Base-by-base conservation (phyloP, 1,140 invertebrate species). In the Heliothis virescens region DNA sequence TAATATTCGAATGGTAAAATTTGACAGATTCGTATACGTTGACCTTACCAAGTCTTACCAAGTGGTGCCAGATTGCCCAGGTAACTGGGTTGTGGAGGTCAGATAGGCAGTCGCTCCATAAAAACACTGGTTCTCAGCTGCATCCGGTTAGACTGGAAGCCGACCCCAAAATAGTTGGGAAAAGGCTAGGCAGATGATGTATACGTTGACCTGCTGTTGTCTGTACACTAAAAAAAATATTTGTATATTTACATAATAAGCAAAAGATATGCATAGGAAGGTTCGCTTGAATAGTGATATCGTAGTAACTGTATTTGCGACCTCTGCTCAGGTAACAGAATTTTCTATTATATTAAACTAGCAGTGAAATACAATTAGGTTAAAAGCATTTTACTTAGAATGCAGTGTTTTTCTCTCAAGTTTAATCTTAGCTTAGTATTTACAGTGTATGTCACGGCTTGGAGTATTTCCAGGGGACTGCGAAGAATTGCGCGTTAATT, bases 401-500 rank as follows among this genome's bases (percentile, higher is more conserved):
- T 65, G 52, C 60, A 50, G 48, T 76, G 73, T 76, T 76, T 76
- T 76, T 52, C 57, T 60, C 57, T 74, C n/a, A 48, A 50, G 55
- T 73, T 73, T 73, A 73, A 73, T 73, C 71, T 73, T 16, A 59
- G 52, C 34, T 73, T 73, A 72, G 52, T 72, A 59, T 59, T n/a
- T n/a, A 26, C 11, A 72, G 55, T 73, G 53, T 47, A 16, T 59
- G 53, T 55, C 65, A 67, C 29, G 2, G 15, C 18, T 59, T 73
- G 71, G 71, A 73, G 50, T 34, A 55, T 10, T 72, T 59, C 71
- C 71, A 73, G 71, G 48, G 16, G n/a, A n/a, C n/a, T n/a, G 4
- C 47, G 16, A 15, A 11, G 41, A 57, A 1, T 57, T 72, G 41
- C 15, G 26, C 52, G 69, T 72, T 72, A 41, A 72, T 72, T 72